Percentiles rank a stretch among this genome's conserved stretches.
phyloP scores from a whole-genome alignment of 2,113 vertebrate species.

The Hemiscyllium ocellatum region DNA sequence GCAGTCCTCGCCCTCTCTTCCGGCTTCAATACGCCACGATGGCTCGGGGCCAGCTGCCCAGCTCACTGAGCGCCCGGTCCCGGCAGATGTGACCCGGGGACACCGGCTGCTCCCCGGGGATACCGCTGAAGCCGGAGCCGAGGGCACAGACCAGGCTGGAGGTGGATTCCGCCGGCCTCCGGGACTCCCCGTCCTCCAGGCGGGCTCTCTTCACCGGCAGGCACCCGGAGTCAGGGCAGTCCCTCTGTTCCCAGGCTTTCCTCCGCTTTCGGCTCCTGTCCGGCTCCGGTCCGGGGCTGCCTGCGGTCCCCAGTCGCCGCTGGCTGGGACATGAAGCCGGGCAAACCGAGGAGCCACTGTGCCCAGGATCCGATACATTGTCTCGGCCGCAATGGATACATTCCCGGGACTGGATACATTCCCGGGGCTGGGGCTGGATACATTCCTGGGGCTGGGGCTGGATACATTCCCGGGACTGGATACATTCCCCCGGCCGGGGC shows the following conservation, averaged over 20 bases:
- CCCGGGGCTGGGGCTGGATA: background rate
- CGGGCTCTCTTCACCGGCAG: constrained; percentile 73
- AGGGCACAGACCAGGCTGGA: constrained; percentile 51
- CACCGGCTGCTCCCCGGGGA: constrained; percentile 39
- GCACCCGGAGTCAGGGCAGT: constrained; percentile 58
- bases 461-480: background rate
- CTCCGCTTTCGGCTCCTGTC: constrained; percentile 64
- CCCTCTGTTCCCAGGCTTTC: constrained; percentile 50
- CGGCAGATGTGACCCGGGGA: constrained; percentile 46
- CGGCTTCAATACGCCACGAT: constrained; percentile 65
- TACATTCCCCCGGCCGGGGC: background rate
- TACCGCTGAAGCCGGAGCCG: constrained; percentile 49
- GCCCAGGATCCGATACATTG: background rate
- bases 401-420: background rate
- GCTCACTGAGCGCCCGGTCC: constrained; percentile 54
- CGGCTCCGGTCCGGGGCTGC: background rate
- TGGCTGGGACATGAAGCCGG: background rate
- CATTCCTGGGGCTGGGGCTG: background rate
- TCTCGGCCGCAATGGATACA: background rate
- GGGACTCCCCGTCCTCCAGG: constrained; percentile 55
- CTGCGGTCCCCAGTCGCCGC: no score
- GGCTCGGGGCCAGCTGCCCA: constrained; percentile 50
- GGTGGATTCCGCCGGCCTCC: constrained; percentile 42
- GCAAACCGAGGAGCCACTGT: background rate
- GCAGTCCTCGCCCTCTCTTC: background rate